Conservation (phyloP, 1,140 invertebrate species). For the Penaeus chinensis region DNA sequence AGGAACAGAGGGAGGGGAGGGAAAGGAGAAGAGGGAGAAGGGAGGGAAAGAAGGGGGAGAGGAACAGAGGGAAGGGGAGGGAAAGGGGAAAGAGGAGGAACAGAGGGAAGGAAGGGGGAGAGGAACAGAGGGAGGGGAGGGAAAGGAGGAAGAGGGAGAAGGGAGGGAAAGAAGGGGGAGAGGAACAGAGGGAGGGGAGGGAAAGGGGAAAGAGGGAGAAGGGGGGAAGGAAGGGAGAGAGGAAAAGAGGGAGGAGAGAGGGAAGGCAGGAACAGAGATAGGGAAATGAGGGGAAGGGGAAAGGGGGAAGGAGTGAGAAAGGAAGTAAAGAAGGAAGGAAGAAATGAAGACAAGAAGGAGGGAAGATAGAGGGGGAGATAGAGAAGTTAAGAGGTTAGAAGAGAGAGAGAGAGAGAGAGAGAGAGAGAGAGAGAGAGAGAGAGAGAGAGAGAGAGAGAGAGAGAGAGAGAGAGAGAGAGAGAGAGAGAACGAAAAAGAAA, state of each 20-base stretch:
- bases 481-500: neutral
- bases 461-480: conserved; percentile 3
- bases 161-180: neutral
- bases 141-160: neutral
- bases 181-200: neutral
- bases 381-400: too few relatives aligned
- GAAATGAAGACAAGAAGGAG: neutral
- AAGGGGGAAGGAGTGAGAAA: neutral
- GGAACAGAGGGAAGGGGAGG: neutral
- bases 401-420: too few relatives aligned
- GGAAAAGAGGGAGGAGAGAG: neutral
- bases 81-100: too few relatives aligned
- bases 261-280: too few relatives aligned
- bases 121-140: neutral
- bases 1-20: too few relatives aligned
- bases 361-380: neutral
- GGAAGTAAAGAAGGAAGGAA: neutral
- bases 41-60: neutral
- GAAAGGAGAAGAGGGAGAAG: neutral
- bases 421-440: conserved; percentile 1
- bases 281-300: neutral
- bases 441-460: neutral
- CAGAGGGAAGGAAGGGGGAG: too few relatives aligned
- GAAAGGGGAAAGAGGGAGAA: neutral
- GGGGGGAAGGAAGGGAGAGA: neutral